Base-by-base conservation (phyloP, 2,888 invertebrate genomes). In the Rhingia rostrata region DNA sequence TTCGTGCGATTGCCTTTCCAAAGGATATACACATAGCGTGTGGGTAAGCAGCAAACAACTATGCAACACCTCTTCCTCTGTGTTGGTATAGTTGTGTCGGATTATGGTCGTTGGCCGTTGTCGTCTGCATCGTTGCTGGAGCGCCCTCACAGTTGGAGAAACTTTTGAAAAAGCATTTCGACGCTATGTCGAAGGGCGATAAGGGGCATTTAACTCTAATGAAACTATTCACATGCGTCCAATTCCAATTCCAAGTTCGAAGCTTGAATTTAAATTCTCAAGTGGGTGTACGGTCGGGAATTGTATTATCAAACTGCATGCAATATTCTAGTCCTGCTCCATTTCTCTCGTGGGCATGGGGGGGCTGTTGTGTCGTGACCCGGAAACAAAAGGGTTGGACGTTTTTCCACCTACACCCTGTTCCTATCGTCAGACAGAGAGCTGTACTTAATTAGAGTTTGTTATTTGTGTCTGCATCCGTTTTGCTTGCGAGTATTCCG, bases 221-320 rank as follows among this genome's bases (percentile, higher is more conserved):
- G 74, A 75, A 80, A 84, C 83, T 83, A 83, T 79, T 83, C 83
- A 83, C 83, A 83, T 83, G 83, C 79, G 74, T 84, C 64, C 84
- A 80, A 84, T 84, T 79, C 60, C 79, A 58, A 74, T 69, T 83
- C 73, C 83, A 74, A 74, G 79, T 84, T 80, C 80, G 80, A 74
- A 84, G 80, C 70, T 80, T 60, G 79, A 64, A 80, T 84, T 77
- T 69, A 61, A 77, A 75, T 77, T 84, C 66, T 70, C 70, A 80
- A 22, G 22, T 22, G 22, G 22, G 58, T 66, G 39, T 56, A 14
- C 9, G 6, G 60, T 51, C 37, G 47, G 22, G 58, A 61, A 47
- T 58, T 45, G 60, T 35, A 66, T 60, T 53, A 47, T 14, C 37
- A 47, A 9, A 66, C 51, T 60, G 53, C 72, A 66, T 66, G 72